These are phyloP conservation scores for Hypotaenidia okinawae DNA, from an alignment of 2,797 vertebrate species.

Conservation along the genomic window DNA sequence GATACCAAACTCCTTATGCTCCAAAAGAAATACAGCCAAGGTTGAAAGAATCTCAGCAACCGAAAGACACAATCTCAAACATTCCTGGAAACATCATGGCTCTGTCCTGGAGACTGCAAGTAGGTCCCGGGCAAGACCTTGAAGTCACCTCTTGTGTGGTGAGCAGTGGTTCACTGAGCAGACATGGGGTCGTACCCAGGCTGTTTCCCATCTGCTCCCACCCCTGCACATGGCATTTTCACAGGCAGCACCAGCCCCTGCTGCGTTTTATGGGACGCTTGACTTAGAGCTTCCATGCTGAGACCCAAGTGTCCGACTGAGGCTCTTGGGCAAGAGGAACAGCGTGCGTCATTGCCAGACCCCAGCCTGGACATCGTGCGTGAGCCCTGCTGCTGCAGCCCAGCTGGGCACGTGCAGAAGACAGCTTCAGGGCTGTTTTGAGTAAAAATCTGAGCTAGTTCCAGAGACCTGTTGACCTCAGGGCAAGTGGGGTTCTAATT, in stretches of 20 bases:
- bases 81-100: background rate
- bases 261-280: background rate
- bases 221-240: background rate
- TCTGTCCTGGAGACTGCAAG: background rate
- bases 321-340: background rate
- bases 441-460: background rate
- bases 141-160: background rate
- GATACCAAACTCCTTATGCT: background rate
- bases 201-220: background rate
- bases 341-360: fast-evolving
- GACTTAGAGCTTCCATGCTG: background rate
- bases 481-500: background rate
- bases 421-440: fast-evolving
- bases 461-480: background rate
- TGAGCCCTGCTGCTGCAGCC: background rate
- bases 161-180: background rate
- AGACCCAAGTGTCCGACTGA: fast-evolving
- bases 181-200: background rate
- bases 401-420: background rate
- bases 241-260: background rate
- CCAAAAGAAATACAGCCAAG: background rate
- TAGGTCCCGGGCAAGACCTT: background rate
- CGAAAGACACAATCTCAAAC: background rate
- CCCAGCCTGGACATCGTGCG: fast-evolving
- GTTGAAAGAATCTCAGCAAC: background rate